Conservation (phyloP, 1,140 invertebrate genomes). For the Euglossa dilemma region DNA sequence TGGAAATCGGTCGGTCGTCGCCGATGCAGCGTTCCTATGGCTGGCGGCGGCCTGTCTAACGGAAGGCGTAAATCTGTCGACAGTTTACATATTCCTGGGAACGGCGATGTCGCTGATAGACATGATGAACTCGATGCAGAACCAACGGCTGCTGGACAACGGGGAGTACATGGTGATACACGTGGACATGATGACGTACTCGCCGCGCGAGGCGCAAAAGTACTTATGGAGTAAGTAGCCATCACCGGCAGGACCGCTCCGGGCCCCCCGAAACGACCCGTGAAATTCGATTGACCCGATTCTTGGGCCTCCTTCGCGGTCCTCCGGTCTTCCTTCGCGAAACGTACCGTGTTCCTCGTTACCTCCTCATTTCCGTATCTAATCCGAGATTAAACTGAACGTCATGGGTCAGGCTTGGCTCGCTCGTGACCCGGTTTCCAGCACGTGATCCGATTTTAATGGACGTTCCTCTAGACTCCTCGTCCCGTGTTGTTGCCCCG, state of each 20-base stretch:
- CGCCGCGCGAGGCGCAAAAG: conserved; percentile 88
- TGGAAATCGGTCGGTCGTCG: conserved; percentile 34
- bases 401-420: conserved; percentile 15
- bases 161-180: conserved; percentile 98
- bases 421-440: conserved; percentile 40
- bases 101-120: conserved; percentile 90
- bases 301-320: not conserved
- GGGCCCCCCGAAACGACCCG: not conserved
- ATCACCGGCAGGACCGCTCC: not conserved
- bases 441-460: conserved; percentile 34
- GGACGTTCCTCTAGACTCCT: conserved; percentile 9
- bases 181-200: conserved; percentile 94
- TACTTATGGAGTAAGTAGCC: conserved; percentile 93
- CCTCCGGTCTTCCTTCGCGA: conserved; percentile 3
- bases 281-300: conserved; percentile 37
- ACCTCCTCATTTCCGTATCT: conserved; percentile 41
- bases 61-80: conserved; percentile 60
- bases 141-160: conserved; percentile 91
- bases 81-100: conserved; percentile 97
- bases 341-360: conserved; percentile 24
- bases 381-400: conserved; percentile 43
- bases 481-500: not conserved
- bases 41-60: conserved; percentile 60
- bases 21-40: not conserved
- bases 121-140: conserved; percentile 95